A percentile compares a stretch with the other conserved stretches of the same genome.
phyloP scores from a whole-genome alignment of 2,113 vertebrate genomes.

The Protobothrops mucrosquamatus region DNA sequence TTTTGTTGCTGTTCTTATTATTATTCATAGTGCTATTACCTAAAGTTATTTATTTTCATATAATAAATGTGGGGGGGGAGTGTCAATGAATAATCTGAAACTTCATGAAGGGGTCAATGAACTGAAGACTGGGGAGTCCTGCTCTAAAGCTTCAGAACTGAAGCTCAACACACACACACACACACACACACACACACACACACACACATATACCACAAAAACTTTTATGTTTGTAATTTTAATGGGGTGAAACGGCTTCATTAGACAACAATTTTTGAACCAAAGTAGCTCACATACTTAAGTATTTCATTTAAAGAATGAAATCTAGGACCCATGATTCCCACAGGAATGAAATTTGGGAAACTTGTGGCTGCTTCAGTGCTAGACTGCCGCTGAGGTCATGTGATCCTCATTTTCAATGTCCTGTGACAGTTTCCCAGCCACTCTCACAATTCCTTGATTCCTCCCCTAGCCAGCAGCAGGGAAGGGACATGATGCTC shows the following conservation, averaged over 20 bases:
- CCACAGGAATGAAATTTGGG: no score
- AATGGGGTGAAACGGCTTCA: no score
- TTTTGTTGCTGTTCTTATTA: no score
- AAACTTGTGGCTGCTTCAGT: no score
- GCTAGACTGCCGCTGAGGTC: no score
- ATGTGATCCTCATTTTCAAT: neutral
- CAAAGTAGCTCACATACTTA: no score
- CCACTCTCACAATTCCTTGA: neutral
- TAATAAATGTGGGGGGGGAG: neutral
- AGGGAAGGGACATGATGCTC: neutral
- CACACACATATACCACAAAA: no score
- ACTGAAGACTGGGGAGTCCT: neutral
- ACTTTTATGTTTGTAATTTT: no score
- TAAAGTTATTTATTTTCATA: neutral
- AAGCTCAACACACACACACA: neutral
- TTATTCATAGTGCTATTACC: neutral
- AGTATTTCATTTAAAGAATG: no score
- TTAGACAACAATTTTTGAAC: no score
- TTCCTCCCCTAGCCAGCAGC: neutral
- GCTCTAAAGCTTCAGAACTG: neutral
- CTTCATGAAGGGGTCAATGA: neutral
- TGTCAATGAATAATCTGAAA: neutral
- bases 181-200: no score
- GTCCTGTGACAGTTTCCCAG: neutral
- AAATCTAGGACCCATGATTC: no score